Conservation (phyloP, 2,888 invertebrate genomes). For the Ptilodon capucinus region DNA sequence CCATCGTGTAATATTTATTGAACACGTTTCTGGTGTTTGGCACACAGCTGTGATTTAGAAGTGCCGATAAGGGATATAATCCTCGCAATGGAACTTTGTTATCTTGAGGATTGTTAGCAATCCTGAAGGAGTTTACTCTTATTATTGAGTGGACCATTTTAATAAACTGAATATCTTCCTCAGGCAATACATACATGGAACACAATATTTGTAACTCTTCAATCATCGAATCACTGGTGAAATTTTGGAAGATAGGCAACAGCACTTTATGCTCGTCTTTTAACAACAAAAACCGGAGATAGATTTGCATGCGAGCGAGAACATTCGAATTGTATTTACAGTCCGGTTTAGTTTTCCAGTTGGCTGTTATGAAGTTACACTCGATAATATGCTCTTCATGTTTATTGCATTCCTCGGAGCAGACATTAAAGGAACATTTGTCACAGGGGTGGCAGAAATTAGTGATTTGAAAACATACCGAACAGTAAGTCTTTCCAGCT, state of each 20-base stretch:
- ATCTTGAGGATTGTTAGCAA: conserved; percentile 48
- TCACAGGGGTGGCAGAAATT: conserved; percentile 73
- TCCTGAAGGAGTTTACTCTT: conserved; percentile 86
- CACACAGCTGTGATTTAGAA: conserved; percentile 86
- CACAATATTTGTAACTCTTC: conserved; percentile 77
- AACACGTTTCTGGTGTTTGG: conserved; percentile 87
- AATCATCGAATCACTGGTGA: conserved; percentile 49
- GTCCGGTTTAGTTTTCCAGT: conserved; percentile 65
- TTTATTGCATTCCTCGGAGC: conserved; percentile 83
- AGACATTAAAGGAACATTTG: conserved; percentile 85
- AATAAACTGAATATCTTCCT: conserved; percentile 80
- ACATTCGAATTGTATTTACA: conserved; percentile 29
- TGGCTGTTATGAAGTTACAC: conserved; percentile 82
- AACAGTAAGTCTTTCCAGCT: conserved; percentile 81
- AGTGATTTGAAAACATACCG: conserved; percentile 82
- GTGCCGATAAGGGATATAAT: conserved; percentile 84
- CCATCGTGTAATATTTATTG: conserved; percentile 77
- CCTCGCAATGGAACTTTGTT: conserved; percentile 78
- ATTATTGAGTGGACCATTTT: conserved; percentile 77
- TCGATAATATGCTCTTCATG: conserved; percentile 80
- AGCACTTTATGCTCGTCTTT: conserved; percentile 64
- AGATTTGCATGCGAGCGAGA: conserved; percentile 49
- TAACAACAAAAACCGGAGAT: conserved; percentile 56
- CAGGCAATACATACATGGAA: conserved; percentile 61
- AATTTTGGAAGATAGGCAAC: conserved; percentile 69